A percentile compares a stretch with the other conserved stretches of the same genome.
These are phyloP conservation scores for Drosophila pseudoananassae DNA, from an alignment of 1,140 invertebrate genomes.

Conservation along the genomic window DNA sequence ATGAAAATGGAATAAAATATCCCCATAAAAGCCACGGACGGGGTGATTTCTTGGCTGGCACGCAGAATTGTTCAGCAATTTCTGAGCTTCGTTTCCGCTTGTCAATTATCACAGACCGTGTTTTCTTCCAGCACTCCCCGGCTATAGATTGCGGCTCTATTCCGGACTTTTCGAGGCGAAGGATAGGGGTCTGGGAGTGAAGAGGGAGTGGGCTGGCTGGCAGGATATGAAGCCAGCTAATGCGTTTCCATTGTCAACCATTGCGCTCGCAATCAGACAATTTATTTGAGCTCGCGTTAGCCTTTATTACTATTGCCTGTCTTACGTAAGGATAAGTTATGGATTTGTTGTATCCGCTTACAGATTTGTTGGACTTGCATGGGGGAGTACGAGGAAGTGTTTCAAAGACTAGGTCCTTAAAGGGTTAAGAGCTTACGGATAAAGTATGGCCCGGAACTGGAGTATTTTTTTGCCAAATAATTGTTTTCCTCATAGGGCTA, in stretches of 20 bases:
- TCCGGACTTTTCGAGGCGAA: background rate
- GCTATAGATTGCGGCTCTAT: no score
- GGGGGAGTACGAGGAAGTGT: conserved; percentile 19
- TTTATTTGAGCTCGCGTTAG: conserved; percentile 72
- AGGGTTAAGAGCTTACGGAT: conserved; percentile 13
- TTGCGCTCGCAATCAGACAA: conserved; percentile 46
- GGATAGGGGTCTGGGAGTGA: background rate
- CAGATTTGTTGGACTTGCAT: conserved; percentile 5
- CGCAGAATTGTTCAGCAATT: conserved; percentile 23
- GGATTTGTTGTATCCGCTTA: conserved; percentile 50
- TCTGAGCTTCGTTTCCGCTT: conserved; percentile 1
- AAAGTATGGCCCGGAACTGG: conserved; percentile 3
- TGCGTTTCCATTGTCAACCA: conserved; percentile 75
- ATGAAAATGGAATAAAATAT: conserved; percentile 47
- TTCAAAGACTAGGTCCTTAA: conserved; percentile 6
- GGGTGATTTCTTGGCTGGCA: conserved; percentile 5
- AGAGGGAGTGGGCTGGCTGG: background rate
- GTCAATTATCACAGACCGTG: background rate
- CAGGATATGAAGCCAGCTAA: conserved; percentile 33
- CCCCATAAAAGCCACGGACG: conserved; percentile 27
- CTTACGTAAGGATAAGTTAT: conserved; percentile 63
- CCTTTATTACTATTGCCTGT: conserved; percentile 72
- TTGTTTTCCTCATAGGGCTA: background rate
- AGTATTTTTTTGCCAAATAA: background rate
- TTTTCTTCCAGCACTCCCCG: no score